A percentile compares a stretch with the other conserved stretches of the same genome.
Conservation (phyloP, 2,113 vertebrate genomes). For the Morone chrysops region DNA sequence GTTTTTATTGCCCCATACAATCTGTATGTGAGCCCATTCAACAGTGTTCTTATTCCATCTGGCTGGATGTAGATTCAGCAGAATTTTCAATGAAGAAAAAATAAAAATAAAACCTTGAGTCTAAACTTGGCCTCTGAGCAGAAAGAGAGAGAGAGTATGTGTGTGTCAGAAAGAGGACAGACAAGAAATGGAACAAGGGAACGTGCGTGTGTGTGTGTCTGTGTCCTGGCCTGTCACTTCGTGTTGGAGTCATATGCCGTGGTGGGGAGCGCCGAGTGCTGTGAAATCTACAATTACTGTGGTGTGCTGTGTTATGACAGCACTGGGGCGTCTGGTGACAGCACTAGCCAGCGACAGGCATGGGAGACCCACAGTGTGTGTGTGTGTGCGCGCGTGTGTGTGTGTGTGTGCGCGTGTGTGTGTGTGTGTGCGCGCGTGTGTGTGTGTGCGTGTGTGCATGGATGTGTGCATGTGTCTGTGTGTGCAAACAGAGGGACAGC, state of each 20-base stretch:
- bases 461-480: constrained; percentile 29
- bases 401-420: not conserved
- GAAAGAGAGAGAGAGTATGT: constrained; percentile 15
- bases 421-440: not conserved
- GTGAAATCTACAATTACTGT: constrained; percentile 85
- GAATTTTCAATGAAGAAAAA: constrained; percentile 35
- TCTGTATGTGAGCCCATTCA: not conserved
- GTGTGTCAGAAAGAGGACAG: constrained; percentile 21
- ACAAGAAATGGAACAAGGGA: constrained; percentile 37
- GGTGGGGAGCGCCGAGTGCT: constrained; percentile 68
- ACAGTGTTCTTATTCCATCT: not conserved
- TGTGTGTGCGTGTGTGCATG: constrained; percentile 55
- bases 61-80: constrained; percentile 25
- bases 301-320: constrained; percentile 84
- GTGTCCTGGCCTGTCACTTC: constrained; percentile 74
- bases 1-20: not conserved
- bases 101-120: constrained; percentile 20
- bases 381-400: constrained; percentile 19
- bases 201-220: constrained; percentile 40
- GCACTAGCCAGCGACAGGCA: constrained; percentile 64
- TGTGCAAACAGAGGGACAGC: constrained; percentile 78
- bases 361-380: constrained; percentile 62
- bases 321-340: constrained; percentile 75
- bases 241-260: constrained; percentile 62
- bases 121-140: constrained; percentile 9